These are phyloP conservation scores for Porites lutea DNA, from an alignment of 64 coral and sea anemone genomes.

Conservation along the genomic window DNA sequence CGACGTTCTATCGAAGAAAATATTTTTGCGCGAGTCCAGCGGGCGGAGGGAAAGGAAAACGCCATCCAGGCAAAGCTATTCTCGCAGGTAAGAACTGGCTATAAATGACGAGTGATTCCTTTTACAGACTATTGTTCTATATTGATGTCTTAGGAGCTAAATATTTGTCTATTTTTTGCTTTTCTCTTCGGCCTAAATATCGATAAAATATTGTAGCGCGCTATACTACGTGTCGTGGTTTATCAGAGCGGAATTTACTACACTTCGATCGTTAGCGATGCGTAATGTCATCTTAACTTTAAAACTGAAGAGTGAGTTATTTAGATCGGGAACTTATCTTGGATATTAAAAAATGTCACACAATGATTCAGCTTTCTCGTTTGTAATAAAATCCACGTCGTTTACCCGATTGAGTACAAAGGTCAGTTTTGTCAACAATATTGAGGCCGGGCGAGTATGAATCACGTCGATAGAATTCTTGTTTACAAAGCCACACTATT, in stretches of 20 bases:
- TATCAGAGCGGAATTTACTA: too few species aligned
- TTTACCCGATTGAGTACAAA: background rate
- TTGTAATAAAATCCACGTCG: too few species aligned
- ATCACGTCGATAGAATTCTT: too few species aligned
- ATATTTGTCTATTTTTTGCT: slow-evolving; percentile 13
- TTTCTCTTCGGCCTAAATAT: background rate
- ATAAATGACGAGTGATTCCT: background rate
- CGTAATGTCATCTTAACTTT: too few species aligned
- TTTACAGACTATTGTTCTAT: background rate
- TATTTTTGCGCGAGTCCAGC: slow-evolving; percentile 79
- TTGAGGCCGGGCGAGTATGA: too few species aligned
- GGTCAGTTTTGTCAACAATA: background rate
- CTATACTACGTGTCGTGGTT: background rate
- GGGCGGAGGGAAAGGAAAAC: slow-evolving; percentile 73
- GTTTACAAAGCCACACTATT: too few species aligned
- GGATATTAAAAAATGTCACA: too few species aligned
- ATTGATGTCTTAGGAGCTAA: background rate
- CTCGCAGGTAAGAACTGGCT: slow-evolving; percentile 68
- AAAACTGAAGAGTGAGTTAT: too few species aligned
- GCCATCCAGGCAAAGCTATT: slow-evolving; percentile 95
- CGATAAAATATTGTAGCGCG: background rate
- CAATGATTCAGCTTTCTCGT: too few species aligned
- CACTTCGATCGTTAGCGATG: too few species aligned
- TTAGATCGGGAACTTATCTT: too few species aligned
- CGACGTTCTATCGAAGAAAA: slow-evolving; percentile 85